A percentile compares a stretch with the other conserved stretches of the same genome.
Conservation (phyloP, 2,797 vertebrate genomes). For the Gymnoscopelus braueri region DNA sequence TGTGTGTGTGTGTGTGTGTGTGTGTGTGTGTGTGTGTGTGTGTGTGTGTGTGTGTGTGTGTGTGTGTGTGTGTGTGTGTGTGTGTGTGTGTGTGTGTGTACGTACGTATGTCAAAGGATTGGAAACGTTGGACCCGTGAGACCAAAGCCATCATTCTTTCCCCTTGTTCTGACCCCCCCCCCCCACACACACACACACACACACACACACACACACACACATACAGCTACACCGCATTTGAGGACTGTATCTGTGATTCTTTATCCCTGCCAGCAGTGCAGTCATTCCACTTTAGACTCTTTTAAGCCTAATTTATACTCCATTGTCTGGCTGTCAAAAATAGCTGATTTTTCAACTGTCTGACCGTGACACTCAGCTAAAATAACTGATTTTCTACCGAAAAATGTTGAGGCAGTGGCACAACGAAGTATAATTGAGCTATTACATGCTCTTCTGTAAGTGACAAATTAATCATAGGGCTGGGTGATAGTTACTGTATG, state of each 20-base stretch:
- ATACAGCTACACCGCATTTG: background rate
- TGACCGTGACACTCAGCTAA: too few species aligned
- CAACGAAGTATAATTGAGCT: too few species aligned
- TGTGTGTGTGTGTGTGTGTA: conserved; percentile 6
- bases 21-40: conserved; percentile 14
- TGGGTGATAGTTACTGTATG: too few species aligned
- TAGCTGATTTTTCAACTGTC: too few species aligned
- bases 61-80: conserved; percentile 10
- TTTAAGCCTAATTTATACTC: too few species aligned
- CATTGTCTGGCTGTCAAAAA: too few species aligned
- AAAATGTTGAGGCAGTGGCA: too few species aligned
- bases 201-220: conserved; percentile 1
- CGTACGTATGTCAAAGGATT: conserved; percentile 37
- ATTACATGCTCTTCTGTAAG: too few species aligned
- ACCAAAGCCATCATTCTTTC: conserved; percentile 55
- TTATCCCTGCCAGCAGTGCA: conserved; percentile 14
- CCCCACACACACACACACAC: conserved; percentile 1
- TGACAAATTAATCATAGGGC: too few species aligned
- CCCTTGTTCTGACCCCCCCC: conserved; percentile 30
- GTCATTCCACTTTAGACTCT: conserved; percentile 23
- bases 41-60: conserved; percentile 10
- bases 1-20: background rate
- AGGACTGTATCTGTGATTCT: conserved; percentile 6
- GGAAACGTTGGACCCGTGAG: conserved; percentile 50
- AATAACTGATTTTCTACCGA: too few species aligned